phyloP scores from a whole-genome alignment of 2,113 vertebrate species.

The Brachyhypopomus gauderio region DNA sequence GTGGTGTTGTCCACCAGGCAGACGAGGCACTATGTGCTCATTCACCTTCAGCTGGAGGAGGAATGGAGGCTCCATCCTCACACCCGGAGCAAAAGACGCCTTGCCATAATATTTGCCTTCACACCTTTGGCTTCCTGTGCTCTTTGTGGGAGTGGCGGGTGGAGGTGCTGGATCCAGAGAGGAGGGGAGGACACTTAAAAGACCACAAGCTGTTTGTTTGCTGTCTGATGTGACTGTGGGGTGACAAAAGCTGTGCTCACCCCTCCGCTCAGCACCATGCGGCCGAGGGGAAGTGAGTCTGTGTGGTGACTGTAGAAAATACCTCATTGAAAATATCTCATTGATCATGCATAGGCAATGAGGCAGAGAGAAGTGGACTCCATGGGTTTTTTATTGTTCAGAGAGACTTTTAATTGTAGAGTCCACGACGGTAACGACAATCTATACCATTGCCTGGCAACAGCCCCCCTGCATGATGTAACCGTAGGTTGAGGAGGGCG shows the following conservation, averaged over 20 bases:
- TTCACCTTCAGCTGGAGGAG: constrained; percentile 21
- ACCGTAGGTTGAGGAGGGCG: not conserved
- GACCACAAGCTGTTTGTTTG: constrained; percentile 58
- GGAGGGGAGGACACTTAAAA: constrained; percentile 55
- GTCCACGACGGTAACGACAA: constrained; percentile 14
- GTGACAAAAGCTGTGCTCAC: constrained; percentile 50
- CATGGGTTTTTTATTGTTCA: not conserved
- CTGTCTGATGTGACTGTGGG: constrained; percentile 52
- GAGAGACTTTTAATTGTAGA: not conserved
- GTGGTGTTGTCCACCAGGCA: constrained; percentile 47
- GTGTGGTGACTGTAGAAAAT: not conserved
- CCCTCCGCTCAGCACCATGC: constrained; percentile 51
- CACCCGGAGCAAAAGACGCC: constrained; percentile 57
- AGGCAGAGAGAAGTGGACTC: not conserved
- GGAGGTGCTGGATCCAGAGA: constrained; percentile 46
- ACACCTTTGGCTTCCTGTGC: constrained; percentile 60
- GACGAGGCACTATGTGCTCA: constrained; percentile 50
- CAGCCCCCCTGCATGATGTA: constrained; percentile 22
- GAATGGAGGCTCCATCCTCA: constrained; percentile 16
- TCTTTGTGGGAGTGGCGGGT: constrained; percentile 36
- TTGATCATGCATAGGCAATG: not conserved
- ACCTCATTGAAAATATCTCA: not conserved
- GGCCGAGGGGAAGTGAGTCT: constrained; percentile 42
- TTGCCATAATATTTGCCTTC: constrained; percentile 65
- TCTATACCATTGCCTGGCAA: constrained; percentile 29